Conservation (phyloP, 2,113 vertebrate species). For the Xiphias gladius region DNA sequence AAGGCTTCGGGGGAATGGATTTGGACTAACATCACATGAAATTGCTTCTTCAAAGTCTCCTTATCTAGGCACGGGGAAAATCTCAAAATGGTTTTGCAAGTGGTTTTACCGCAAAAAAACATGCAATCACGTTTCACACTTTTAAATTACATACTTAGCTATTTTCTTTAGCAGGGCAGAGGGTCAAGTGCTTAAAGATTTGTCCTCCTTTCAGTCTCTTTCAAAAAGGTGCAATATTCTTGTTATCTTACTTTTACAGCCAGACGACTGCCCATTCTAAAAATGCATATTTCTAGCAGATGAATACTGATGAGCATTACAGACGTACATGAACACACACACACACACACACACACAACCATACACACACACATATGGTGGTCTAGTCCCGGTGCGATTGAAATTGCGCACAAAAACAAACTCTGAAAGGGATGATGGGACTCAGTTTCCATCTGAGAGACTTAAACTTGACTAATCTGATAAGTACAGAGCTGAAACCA, state of each 20-base stretch:
- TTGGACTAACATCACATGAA: slow-evolving; percentile 81
- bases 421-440: slow-evolving; percentile 52
- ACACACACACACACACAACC: slow-evolving; percentile 4
- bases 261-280: slow-evolving; percentile 61
- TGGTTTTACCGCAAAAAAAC: slow-evolving; percentile 77
- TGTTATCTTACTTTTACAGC: slow-evolving; percentile 79
- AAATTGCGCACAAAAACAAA: slow-evolving; percentile 58
- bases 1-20: slow-evolving; percentile 77
- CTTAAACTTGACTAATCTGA: slow-evolving; percentile 72
- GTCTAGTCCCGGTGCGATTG: slow-evolving; percentile 33
- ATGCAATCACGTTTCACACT: slow-evolving; percentile 81
- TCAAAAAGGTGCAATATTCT: slow-evolving; percentile 65
- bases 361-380: slow-evolving; percentile 10
- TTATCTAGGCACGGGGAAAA: slow-evolving; percentile 74
- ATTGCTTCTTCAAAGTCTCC: slow-evolving; percentile 81
- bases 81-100: slow-evolving; percentile 74
- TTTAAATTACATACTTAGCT: slow-evolving; percentile 80
- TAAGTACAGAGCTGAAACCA: slow-evolving; percentile 54
- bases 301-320: slow-evolving; percentile 75
- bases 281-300: slow-evolving; percentile 67
- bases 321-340: slow-evolving; percentile 43
- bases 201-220: slow-evolving; percentile 69
- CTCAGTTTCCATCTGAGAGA: slow-evolving; percentile 53
- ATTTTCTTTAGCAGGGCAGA: slow-evolving; percentile 71
- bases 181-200: slow-evolving; percentile 77